A percentile compares a stretch with the other conserved stretches of the same genome.
Conservation (phyloP, 64 coral and sea anemone genomes). For the Stichodactyla helianthus region DNA sequence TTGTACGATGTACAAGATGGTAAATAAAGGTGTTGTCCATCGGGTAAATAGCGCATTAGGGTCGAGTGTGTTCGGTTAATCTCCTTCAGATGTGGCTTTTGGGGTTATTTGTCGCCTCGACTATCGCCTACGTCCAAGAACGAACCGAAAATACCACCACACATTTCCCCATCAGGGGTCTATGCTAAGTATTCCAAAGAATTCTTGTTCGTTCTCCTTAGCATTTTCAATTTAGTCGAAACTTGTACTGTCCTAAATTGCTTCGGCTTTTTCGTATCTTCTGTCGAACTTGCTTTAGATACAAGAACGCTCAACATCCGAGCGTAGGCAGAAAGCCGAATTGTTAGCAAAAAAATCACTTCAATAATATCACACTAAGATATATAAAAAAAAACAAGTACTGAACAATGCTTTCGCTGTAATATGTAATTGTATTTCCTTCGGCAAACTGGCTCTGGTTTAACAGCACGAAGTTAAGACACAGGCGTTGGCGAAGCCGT, state of each 20-base stretch:
- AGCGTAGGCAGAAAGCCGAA: too few relatives aligned
- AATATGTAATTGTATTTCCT: background rate
- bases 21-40: conserved; percentile 1
- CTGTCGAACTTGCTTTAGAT: too few relatives aligned
- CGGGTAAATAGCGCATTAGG: background rate
- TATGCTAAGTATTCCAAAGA: background rate
- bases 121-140: background rate
- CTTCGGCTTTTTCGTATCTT: background rate
- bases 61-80: background rate
- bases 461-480: too few relatives aligned
- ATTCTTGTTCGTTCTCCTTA: background rate
- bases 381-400: background rate
- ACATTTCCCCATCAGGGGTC: background rate
- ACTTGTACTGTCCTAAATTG: background rate
- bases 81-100: background rate
- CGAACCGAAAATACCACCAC: background rate
- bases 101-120: background rate
- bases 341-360: too few relatives aligned
- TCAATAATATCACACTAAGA: background rate
- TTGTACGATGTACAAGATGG: background rate
- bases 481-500: too few relatives aligned
- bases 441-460: background rate
- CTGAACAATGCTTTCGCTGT: background rate
- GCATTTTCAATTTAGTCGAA: background rate
- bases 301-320: too few relatives aligned